Evolutionary conservation across 2,888 invertebrate genomes (phyloP).

Genomic region (Aphodius granarius): DNA sequence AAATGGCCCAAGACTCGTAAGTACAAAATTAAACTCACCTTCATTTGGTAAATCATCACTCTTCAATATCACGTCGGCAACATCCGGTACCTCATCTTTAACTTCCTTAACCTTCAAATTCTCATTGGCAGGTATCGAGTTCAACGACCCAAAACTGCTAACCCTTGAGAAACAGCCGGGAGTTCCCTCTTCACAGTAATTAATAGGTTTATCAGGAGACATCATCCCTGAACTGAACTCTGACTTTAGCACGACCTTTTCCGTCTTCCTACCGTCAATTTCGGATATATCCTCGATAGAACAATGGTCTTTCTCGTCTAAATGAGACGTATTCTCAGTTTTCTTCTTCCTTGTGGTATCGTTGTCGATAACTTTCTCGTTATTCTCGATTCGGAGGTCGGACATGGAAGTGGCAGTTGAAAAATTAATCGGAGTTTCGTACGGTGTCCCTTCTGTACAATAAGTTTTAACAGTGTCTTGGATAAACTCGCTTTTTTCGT

Average conservation of each 20-base stretch:
- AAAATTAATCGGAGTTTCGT: constrained; percentile 77
- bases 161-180: constrained; percentile 75
- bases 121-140: constrained; percentile 46
- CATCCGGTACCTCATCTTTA: constrained; percentile 9
- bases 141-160: constrained; percentile 58
- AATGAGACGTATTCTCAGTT: constrained; percentile 32
- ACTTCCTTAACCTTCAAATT: constrained; percentile 24
- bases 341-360: constrained; percentile 37
- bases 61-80: constrained; percentile 26
- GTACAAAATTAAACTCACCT: constrained; percentile 22
- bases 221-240: constrained; percentile 67
- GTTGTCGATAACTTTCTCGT: constrained; percentile 46
- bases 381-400: constrained; percentile 66
- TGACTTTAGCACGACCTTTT: constrained; percentile 42
- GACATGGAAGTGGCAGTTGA: constrained; percentile 90
- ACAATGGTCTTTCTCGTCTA: constrained; percentile 51
- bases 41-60: constrained; percentile 28
- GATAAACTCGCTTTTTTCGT: constrained; percentile 51
- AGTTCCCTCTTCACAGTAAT: constrained; percentile 87
- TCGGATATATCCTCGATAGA: constrained; percentile 51
- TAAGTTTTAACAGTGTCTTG: constrained; percentile 88
- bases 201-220: constrained; percentile 78
- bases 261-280: constrained; percentile 35
- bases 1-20: not conserved
- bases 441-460: constrained; percentile 89